These are phyloP conservation scores for Tyto alba DNA, from an alignment of 2,113 vertebrate species.

Conservation along the genomic window DNA sequence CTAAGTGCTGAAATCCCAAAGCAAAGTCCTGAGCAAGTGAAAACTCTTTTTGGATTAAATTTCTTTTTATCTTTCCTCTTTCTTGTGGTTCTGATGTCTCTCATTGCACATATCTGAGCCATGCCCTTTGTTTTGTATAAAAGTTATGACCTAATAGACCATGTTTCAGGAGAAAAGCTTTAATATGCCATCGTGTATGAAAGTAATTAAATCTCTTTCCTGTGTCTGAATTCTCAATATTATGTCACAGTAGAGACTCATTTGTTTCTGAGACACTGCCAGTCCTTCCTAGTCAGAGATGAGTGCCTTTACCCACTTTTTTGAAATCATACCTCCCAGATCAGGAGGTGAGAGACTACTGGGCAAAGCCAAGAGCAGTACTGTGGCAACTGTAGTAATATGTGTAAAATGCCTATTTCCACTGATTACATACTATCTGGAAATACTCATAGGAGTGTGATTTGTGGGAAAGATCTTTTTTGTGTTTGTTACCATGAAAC, in stretches of 20 bases:
- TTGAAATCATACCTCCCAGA: neutral
- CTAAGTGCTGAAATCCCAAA: slow-evolving; percentile 9
- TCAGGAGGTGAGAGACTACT: neutral
- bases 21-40: neutral
- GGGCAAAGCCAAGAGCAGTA: neutral
- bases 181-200: neutral
- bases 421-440: neutral
- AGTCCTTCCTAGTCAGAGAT: neutral
- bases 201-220: slow-evolving; percentile 5
- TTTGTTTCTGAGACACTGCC: neutral
- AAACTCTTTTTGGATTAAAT: neutral
- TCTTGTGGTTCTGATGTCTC: slow-evolving; percentile 2
- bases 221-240: neutral
- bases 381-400: neutral
- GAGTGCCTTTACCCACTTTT: neutral
- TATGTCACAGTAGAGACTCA: neutral
- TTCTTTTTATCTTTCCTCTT: neutral
- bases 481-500: neutral
- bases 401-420: neutral
- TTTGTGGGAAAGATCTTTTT: neutral
- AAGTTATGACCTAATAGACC: neutral
- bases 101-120: neutral
- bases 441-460: neutral
- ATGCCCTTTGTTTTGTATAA: neutral
- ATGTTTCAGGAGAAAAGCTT: neutral